Percentiles rank a stretch among this genome's conserved stretches.
Evolutionary conservation across 1,140 invertebrate genomes (phyloP).

Genomic region (Pseudachorutes palmiensis): DNA sequence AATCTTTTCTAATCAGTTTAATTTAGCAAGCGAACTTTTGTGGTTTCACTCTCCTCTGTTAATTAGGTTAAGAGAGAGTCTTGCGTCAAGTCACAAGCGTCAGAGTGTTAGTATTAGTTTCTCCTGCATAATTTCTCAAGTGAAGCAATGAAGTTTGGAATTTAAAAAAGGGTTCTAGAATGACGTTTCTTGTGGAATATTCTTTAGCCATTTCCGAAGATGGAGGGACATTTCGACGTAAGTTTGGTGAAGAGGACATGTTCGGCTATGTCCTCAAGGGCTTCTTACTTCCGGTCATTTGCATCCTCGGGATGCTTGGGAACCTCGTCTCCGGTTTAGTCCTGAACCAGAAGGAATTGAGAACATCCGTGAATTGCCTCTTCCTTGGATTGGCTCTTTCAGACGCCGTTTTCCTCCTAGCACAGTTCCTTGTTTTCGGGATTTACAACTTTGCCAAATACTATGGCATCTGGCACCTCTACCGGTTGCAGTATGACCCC

Average conservation of each 20-base stretch:
- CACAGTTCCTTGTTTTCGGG: background rate
- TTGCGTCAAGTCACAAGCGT: too few relatives aligned
- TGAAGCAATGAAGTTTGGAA: too few relatives aligned
- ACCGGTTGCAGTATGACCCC: background rate
- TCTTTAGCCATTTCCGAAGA: too few relatives aligned
- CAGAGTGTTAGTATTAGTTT: too few relatives aligned
- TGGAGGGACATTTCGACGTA: too few relatives aligned
- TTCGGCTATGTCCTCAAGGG: background rate
- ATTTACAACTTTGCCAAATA: background rate
- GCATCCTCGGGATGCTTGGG: conserved; percentile 1
- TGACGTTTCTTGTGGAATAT: too few relatives aligned
- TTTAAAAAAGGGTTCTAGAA: too few relatives aligned
- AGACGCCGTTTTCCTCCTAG: background rate
- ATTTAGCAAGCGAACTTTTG: too few relatives aligned
- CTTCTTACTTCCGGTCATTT: background rate
- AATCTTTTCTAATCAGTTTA: too few relatives aligned
- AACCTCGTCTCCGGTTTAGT: background rate
- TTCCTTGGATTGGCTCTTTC: background rate
- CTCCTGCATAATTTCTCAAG: too few relatives aligned
- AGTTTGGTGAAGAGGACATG: conserved; percentile 5
- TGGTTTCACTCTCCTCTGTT: too few relatives aligned
- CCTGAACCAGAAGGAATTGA: background rate
- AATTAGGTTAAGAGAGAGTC: too few relatives aligned
- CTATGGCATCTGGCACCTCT: background rate
- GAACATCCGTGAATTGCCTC: background rate